Base-by-base conservation (phyloP, 1,140 invertebrate species). In the Thalassaphorura encarpata region DNA sequence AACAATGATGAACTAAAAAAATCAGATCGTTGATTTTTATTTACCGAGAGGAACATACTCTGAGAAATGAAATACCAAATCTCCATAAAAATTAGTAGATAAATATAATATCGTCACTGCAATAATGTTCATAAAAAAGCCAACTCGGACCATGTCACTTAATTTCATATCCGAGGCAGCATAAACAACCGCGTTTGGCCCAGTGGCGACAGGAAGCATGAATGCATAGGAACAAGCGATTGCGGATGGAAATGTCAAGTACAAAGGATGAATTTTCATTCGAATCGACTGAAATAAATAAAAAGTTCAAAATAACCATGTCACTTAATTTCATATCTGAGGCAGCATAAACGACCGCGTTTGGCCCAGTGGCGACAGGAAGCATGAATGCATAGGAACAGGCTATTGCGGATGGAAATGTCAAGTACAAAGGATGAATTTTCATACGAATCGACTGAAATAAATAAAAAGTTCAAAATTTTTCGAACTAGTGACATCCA, bases 281-380 rank as follows among this genome's bases (percentile, higher is more conserved):
- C 74, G 27, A 80, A 70, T 27, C 81, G 76, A n/a, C n/a, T n/a
- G n/a, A n/a, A n/a, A n/a, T n/a, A n/a, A n/a, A n/a, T n/a, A n/a
- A n/a, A n/a, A n/a, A n/a, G n/a, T n/a, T n/a, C n/a, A n/a, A n/a
- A n/a, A n/a, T 61, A 1, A 72, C 69, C 71, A 73, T 73, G 31
- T 73, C 70, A 16, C 54, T 21, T 6, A 67, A 63, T 42, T 58
- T 69, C 66, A 89, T 87, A 57, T 81, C 79, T 1, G 81, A 84
- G 21, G 84, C 83, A 18, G 19, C 18, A 68, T 87, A 87, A 0
- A 89, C 89, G 49, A 97, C 87, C 1, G 93, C 91, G 72, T 96
- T 97, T n/a, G 92, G 91, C 5, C 90, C 89, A 2, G 84, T 85
- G n/a, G 82, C 80, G 1, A 91, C 87, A 1, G 90, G 90, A 66